These are phyloP conservation scores for Fissipunctia ypsillon DNA, from an alignment of 2,888 invertebrate genomes.

Conservation along the genomic window DNA sequence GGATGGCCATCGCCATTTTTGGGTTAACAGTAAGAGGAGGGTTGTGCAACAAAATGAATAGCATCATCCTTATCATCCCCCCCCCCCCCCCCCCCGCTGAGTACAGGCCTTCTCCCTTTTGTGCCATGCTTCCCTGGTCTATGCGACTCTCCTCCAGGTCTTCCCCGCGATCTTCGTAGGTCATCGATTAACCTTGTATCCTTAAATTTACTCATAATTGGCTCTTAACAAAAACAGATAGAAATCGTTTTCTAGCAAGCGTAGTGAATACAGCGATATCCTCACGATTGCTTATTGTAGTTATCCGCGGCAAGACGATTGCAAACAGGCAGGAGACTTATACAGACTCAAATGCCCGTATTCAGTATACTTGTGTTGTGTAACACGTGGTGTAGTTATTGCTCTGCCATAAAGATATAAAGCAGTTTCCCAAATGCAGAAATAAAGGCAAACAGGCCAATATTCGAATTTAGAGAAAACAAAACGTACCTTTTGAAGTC, in stretches of 20 bases:
- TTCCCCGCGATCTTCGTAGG: no score
- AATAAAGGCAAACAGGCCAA: constrained; percentile 44
- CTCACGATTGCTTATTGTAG: neutral
- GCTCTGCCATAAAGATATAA: constrained; percentile 22
- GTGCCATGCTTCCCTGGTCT: no score
- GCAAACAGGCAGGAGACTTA: no score
- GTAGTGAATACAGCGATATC: neutral
- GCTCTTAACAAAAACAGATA: neutral
- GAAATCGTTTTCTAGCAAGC: neutral
- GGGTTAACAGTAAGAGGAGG: neutral
- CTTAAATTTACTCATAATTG: neutral
- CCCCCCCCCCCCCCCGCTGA: no score
- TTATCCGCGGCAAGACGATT: neutral
- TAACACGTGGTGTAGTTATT: constrained; percentile 9
- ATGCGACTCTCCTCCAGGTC: no score
- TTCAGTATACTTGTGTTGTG: neutral
- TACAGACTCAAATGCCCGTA: neutral
- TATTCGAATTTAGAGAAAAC: constrained; percentile 48
- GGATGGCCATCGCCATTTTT: neutral
- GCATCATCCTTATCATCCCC: no score
- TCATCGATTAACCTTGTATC: no score
- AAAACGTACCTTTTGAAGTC: constrained; percentile 56
- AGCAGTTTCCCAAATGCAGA: constrained; percentile 34
- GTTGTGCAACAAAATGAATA: no score
- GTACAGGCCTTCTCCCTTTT: no score